Percentiles rank a stretch among this genome's conserved stretches.
These are phyloP conservation scores for Parotocinclus haroldoi DNA, from an alignment of 2,797 vertebrate species.

Conservation along the genomic window DNA sequence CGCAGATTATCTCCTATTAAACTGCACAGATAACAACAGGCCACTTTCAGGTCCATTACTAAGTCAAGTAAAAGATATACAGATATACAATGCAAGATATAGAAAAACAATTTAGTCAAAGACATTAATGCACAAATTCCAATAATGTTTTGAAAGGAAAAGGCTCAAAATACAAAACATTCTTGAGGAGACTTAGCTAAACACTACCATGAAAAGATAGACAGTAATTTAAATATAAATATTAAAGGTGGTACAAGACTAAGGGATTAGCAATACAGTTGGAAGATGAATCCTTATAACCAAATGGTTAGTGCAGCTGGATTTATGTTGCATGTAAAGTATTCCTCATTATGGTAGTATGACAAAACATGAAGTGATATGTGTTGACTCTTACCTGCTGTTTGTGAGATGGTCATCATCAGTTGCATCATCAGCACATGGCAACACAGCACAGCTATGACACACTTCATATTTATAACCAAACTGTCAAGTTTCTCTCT, in stretches of 20 bases:
- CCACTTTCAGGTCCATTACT: no score
- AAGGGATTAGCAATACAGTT: no score
- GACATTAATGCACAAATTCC: no score
- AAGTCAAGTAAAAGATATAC: no score
- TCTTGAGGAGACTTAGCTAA: background rate
- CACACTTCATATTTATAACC: slow-evolving; percentile 42
- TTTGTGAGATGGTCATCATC: slow-evolving; percentile 37
- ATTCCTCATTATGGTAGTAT: background rate
- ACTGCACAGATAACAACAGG: no score
- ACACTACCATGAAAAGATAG: background rate
- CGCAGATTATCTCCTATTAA: no score
- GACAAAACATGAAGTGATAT: background rate
- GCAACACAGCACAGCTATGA: slow-evolving; percentile 32
- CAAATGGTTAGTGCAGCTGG: no score
- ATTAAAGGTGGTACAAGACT: background rate
- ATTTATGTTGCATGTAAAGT: background rate
- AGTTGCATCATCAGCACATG: slow-evolving; percentile 41
- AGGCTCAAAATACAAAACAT: background rate
- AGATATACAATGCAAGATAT: no score
- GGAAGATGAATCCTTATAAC: no score
- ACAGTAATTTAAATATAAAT: background rate
- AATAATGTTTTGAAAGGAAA: no score
- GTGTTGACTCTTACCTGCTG: slow-evolving; percentile 39
- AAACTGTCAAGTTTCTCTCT: background rate
- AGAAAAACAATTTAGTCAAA: no score